Evolutionary conservation across 2,797 vertebrate genomes (phyloP).

Genomic region (Zalophus californianus): DNA sequence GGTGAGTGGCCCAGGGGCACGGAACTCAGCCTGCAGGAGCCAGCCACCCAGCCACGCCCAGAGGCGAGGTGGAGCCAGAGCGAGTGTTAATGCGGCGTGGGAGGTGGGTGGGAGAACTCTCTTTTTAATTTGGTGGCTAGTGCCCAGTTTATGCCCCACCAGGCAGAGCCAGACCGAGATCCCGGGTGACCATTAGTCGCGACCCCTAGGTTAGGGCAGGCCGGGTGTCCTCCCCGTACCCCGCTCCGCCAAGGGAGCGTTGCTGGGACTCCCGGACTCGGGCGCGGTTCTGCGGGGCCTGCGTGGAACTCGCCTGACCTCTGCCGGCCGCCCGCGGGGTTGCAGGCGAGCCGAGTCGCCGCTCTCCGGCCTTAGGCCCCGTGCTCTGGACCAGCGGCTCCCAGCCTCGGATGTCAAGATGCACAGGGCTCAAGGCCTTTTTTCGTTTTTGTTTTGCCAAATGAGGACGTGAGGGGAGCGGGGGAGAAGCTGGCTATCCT

Average conservation of each 20-base stretch:
- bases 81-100: neutral
- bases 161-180: neutral
- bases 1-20: neutral
- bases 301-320: conserved; percentile 66
- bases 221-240: neutral
- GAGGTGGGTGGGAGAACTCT: neutral
- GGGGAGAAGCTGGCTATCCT: neutral
- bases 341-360: neutral
- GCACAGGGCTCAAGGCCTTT: neutral
- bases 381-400: neutral
- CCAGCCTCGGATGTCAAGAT: neutral
- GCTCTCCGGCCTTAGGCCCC: accelerated
- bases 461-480: neutral
- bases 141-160: neutral
- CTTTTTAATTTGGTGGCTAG: neutral
- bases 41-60: neutral
- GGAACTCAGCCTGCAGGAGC: neutral
- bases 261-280: accelerated
- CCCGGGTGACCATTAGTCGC: accelerated
- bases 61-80: neutral
- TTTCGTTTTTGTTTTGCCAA: neutral
- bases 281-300: neutral
- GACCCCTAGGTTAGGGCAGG: neutral
- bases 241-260: neutral
- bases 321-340: neutral